Evolutionary conservation across 1,140 invertebrate species (phyloP).

Genomic region (Nomia melanderi): DNA sequence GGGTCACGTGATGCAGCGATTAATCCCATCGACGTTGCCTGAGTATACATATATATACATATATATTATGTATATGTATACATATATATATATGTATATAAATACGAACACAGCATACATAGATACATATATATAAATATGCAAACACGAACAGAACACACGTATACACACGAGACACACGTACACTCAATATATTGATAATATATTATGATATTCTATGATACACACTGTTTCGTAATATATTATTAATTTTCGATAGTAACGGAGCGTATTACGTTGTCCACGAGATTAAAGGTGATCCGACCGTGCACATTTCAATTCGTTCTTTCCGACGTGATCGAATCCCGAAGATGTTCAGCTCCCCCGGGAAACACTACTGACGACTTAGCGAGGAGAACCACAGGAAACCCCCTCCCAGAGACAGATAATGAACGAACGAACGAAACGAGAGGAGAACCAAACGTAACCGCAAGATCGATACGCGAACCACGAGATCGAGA

Average conservation of each 20-base stretch:
- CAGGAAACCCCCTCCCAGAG: too few relatives aligned
- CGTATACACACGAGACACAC: not conserved
- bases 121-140: not conserved
- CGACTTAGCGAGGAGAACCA: not conserved
- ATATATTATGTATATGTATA: not conserved
- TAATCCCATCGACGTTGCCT: slow-evolving; percentile 18
- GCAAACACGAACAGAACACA: not conserved
- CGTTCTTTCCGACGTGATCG: slow-evolving; percentile 50
- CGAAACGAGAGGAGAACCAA: not conserved
- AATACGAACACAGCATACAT: not conserved
- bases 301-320: slow-evolving; percentile 5
- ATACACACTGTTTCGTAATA: slow-evolving; percentile 35
- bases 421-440: not conserved
- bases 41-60: slow-evolving; percentile 15
- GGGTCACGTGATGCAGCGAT: slow-evolving; percentile 23
- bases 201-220: slow-evolving; percentile 29
- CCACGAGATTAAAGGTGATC: not conserved
- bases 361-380: slow-evolving; percentile 32
- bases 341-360: slow-evolving; percentile 58
- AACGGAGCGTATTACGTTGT: slow-evolving; percentile 10
- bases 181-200: slow-evolving; percentile 4
- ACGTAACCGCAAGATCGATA: slow-evolving; percentile 14
- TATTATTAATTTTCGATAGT: slow-evolving; percentile 33
- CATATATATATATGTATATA: not conserved
- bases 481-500: slow-evolving; percentile 29